Conservation (phyloP, 64 coral and sea anemone genomes). For the Dendronephthya gigantea region DNA sequence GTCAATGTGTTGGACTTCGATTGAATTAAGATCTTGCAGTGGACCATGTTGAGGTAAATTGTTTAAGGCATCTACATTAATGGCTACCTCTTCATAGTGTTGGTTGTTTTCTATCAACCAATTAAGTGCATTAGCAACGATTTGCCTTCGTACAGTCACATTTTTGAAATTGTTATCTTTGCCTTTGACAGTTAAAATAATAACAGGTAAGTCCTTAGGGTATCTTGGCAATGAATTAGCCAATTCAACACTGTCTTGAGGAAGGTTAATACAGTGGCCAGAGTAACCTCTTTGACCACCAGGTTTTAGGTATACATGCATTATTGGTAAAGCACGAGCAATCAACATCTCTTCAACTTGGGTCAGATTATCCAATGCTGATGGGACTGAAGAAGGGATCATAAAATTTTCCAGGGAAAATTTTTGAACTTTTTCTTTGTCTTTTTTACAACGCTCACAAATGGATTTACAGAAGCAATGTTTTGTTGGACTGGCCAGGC, state of each 20-base stretch:
- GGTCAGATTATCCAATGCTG: not conserved
- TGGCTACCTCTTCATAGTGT: not conserved
- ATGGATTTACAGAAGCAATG: not conserved
- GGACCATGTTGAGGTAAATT: not conserved
- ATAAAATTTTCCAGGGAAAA: not conserved
- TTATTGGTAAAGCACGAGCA: not conserved
- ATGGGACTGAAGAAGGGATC: not conserved
- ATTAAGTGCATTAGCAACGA: not conserved
- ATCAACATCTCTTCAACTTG: conserved; percentile 12
- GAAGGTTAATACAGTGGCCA: not conserved
- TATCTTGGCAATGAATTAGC: not conserved
- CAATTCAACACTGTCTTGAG: not conserved
- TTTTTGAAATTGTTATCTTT: not conserved
- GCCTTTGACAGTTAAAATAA: not conserved
- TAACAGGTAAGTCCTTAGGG: not conserved
- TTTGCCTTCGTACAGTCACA: not conserved
- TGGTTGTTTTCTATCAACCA: not conserved
- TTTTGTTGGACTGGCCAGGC: conserved; percentile 12
- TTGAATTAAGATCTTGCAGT: not conserved
- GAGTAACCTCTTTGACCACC: not conserved
- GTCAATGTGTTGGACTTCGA: not conserved
- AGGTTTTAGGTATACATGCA: not conserved
- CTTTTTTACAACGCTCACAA: not conserved
- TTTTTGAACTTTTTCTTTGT: not conserved
- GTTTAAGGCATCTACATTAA: not conserved